These are phyloP conservation scores for Andrena flavipes DNA, from an alignment of 2,888 invertebrate species.

Conservation along the genomic window DNA sequence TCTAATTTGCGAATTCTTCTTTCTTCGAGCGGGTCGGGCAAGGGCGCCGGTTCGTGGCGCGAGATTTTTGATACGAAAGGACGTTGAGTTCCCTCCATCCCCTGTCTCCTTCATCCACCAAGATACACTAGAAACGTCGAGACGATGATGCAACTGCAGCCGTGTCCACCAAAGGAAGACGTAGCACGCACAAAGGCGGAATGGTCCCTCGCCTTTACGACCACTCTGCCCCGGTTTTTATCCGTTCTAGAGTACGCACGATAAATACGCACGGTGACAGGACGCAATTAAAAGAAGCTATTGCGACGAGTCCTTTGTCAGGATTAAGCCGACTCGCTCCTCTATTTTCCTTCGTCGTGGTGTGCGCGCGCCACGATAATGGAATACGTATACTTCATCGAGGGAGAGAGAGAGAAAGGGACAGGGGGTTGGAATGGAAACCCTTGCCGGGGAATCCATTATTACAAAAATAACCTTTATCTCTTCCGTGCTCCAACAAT, in stretches of 20 bases:
- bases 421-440: constrained; percentile 22
- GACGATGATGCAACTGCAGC: background rate
- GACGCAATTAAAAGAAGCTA: constrained; percentile 54
- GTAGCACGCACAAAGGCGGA: constrained; percentile 28
- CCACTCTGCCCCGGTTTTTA: background rate
- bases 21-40: background rate
- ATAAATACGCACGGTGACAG: constrained; percentile 49
- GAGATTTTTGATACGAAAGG: constrained; percentile 1
- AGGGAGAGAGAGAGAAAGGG: background rate
- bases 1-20: constrained; percentile 34
- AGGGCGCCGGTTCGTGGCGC: background rate
- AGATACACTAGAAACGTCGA: background rate
- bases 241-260: constrained; percentile 34
- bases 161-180: background rate
- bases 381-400: constrained; percentile 47
- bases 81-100: background rate
- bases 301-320: constrained; percentile 47
- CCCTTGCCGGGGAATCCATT: constrained; percentile 48
- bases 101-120: background rate
- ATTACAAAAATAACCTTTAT: constrained; percentile 65
- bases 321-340: constrained; percentile 29
- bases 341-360: background rate
- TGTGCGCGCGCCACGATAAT: constrained; percentile 33
- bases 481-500: constrained; percentile 55
- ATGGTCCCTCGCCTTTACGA: constrained; percentile 24